phyloP scores from a whole-genome alignment of 2,797 vertebrate genomes.

The Girardinus metallicus region DNA sequence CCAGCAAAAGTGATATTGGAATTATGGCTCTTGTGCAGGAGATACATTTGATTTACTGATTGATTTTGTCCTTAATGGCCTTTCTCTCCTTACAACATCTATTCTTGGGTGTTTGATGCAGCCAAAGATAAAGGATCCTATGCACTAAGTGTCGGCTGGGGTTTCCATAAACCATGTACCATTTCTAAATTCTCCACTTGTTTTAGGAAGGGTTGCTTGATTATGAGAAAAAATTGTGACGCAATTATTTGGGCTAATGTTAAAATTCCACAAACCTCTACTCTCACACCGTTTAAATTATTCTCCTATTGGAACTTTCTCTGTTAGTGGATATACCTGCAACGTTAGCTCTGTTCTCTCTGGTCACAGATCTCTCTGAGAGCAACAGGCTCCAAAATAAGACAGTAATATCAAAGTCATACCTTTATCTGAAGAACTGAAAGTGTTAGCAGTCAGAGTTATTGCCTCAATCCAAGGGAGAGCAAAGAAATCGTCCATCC shows the following conservation, averaged over 20 bases:
- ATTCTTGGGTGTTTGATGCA: slow-evolving; percentile 50
- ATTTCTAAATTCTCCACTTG: background rate
- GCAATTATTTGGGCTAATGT: background rate
- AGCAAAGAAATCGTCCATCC: background rate
- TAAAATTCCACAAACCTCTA: background rate
- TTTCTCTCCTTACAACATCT: slow-evolving; percentile 36
- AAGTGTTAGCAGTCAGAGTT: background rate
- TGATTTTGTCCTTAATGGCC: slow-evolving; percentile 67
- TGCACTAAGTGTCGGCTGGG: slow-evolving; percentile 32
- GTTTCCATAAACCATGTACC: slow-evolving; percentile 37
- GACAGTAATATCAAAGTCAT: background rate
- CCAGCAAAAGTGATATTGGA: slow-evolving; percentile 49
- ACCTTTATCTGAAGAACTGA: background rate
- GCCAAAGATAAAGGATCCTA: slow-evolving; percentile 56
- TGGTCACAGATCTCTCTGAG: background rate
- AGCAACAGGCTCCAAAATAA: background rate
- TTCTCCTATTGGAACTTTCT: background rate
- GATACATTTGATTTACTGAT: slow-evolving; percentile 67
- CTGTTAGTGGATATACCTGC: background rate
- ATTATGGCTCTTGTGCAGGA: slow-evolving; percentile 50
- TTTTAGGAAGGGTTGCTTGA: background rate
- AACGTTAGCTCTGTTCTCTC: background rate
- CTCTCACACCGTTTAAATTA: background rate
- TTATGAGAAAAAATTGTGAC: background rate
- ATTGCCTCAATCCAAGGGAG: background rate